Evolutionary conservation across 1,140 invertebrate species (phyloP).

Genomic region (Condylostylus longicornis): DNA sequence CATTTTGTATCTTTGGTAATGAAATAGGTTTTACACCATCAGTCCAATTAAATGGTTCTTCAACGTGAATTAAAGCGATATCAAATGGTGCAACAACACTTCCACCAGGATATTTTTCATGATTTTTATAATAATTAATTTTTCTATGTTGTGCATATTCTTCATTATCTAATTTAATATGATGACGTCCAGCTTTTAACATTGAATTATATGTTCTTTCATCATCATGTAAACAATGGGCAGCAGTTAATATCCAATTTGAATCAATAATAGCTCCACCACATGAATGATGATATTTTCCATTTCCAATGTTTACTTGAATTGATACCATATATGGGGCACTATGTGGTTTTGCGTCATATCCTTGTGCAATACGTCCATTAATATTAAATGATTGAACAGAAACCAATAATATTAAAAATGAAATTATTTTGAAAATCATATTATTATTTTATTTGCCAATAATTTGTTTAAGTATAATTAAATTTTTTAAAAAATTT

Average conservation of each 20-base stretch:
- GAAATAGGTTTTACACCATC: constrained; percentile 32
- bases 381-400: too few species aligned
- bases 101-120: constrained; percentile 36
- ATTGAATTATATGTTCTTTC: too few species aligned
- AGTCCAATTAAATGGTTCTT: constrained; percentile 35
- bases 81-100: constrained; percentile 45
- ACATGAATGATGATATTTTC: constrained; percentile 20
- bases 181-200: constrained; percentile 22
- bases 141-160: constrained; percentile 31
- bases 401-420: too few species aligned
- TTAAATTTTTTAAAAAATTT: too few species aligned
- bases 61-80: constrained; percentile 43
- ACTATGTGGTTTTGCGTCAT: constrained; percentile 19
- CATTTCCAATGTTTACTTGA: constrained; percentile 8
- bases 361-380: constrained; percentile 29
- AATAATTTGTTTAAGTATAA: too few species aligned
- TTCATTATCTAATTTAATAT: constrained; percentile 25
- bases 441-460: too few species aligned
- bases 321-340: constrained; percentile 30
- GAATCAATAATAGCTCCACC: constrained; percentile 22
- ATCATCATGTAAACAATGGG: constrained; percentile 19
- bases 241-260: constrained; percentile 24
- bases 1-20: constrained; percentile 30
- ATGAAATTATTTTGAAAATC: too few species aligned
- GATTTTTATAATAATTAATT: constrained; percentile 31